Evolutionary conservation across 2,888 invertebrate genomes (phyloP).

Genomic region (Drosophila suboccidentalis): DNA sequence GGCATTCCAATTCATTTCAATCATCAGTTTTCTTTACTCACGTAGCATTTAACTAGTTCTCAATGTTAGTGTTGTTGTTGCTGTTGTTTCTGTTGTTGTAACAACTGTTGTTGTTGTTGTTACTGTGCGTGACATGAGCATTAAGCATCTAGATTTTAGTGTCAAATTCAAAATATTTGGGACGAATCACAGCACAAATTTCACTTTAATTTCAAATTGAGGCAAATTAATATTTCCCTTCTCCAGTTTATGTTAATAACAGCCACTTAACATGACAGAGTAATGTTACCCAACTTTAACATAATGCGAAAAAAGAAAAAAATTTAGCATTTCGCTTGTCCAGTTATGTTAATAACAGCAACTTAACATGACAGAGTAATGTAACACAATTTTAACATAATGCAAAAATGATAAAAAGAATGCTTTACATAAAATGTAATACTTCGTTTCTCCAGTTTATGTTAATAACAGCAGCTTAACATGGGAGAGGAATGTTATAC

Average conservation of each 20-base stretch:
- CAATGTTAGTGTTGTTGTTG: constrained; percentile 18
- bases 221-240: not conserved
- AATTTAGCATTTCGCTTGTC: too few relatives aligned
- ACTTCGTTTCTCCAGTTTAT: too few relatives aligned
- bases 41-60: constrained; percentile 57
- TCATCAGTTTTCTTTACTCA: constrained; percentile 43
- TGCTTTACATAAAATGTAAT: too few relatives aligned
- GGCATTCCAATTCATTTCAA: constrained; percentile 24
- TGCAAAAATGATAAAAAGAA: too few relatives aligned
- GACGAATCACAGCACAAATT: constrained; percentile 29
- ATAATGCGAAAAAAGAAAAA: too few relatives aligned
- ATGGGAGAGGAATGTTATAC: not conserved
- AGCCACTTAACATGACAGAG: not conserved
- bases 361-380: too few relatives aligned
- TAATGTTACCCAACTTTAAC: not conserved
- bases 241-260: not conserved
- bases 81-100: constrained; percentile 26
- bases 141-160: constrained; percentile 42
- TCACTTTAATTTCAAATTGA: constrained; percentile 29
- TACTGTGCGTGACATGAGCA: constrained; percentile 71
- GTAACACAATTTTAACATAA: too few relatives aligned
- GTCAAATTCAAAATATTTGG: constrained; percentile 34
- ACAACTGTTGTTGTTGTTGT: constrained; percentile 19
- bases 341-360: too few relatives aligned
- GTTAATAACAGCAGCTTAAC: not conserved